phyloP scores from a whole-genome alignment of 2,113 vertebrate species.

The Peromyscus californicus region DNA sequence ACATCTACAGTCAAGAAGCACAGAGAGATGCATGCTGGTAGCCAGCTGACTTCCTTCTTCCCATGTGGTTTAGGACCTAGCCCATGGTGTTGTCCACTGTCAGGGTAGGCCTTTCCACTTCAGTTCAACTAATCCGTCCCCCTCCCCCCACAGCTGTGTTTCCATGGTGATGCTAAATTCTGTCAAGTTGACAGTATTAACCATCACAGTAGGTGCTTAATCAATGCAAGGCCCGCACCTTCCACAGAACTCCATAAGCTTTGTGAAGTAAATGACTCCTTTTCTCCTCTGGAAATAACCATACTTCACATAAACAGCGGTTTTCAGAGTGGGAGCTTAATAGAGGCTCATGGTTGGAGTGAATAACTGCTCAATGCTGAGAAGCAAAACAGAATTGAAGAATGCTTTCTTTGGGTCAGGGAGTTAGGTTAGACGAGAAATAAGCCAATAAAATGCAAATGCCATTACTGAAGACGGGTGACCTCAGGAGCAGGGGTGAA shows the following conservation, averaged over 20 bases:
- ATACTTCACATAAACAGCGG: not conserved
- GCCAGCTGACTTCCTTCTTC: not conserved
- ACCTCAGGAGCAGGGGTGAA: conserved; percentile 20
- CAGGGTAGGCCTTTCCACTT: not conserved
- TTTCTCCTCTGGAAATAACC: not conserved
- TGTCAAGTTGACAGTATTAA: not conserved
- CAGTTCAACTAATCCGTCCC: not conserved
- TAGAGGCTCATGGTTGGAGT: not conserved
- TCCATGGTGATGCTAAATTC: not conserved
- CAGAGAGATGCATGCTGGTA: not conserved
- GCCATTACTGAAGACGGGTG: not conserved
- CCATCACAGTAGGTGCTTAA: not conserved
- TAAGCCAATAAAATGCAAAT: conserved; percentile 35
- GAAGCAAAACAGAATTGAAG: conserved; percentile 15
- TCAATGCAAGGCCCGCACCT: not conserved
- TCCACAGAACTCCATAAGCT: not conserved
- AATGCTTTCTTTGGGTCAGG: conserved; percentile 25
- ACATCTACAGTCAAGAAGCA: not conserved
- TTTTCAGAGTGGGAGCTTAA: conserved; percentile 3
- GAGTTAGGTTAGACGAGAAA: not conserved
- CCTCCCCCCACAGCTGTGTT: not conserved
- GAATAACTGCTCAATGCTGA: not conserved
- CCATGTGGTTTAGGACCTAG: too few relatives aligned
- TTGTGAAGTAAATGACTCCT: not conserved
- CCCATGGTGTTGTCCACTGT: not conserved